Evolutionary conservation across 2,888 invertebrate genomes (phyloP), one percentile per base, ranked within the genome.

Genomic region (Archaeoteleia sp.): DNA sequence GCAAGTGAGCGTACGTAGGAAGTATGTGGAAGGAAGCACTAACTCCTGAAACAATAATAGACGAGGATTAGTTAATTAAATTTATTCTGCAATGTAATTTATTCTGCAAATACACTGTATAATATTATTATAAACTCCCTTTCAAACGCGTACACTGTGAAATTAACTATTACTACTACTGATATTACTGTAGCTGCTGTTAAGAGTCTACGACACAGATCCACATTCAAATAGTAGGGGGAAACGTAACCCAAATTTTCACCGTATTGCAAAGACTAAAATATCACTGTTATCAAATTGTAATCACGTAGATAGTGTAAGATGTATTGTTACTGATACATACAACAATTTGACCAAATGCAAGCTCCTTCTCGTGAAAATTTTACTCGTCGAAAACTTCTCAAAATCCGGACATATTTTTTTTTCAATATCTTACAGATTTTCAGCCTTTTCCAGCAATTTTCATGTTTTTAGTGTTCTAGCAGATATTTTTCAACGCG

Each of bases 51-150:
- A 43, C 17, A 46, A 57, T 46, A 39, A 57, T 39, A 30, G 39
- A 39, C 14, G 39, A 1, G 14, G 23, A 48, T 48, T 48, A 23
- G 48, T 48, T 39, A 6, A 48, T 40, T 40, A 48, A 57, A 57
- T 57, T 48, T 37, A 40, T 20, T 46, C 46, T 34, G 46, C 48
- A 40, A 40, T 34, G 27, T 40, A 48, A 48, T 57, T 46, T 48
- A 57, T 57, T 48, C 40, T 14, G 40, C 13, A n/a, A 48, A 57
- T 39, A 34, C 35, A 15, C 4, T 10, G 23, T 32, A 23, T 57
- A 57, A 57, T 57, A 48, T 48, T 57, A 48, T 57, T 48, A 48
- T 34, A 57, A 57, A 57, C 48, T 57, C 40, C 27, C 57, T 57
- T 48, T 57, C 57, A 48, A 48, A 57, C 40, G 32, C 48, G 34